Percentiles rank a stretch among this genome's conserved stretches.
Evolutionary conservation across 2,888 invertebrate species (phyloP).

Genomic region (Mongoloraphidia duomilia): DNA sequence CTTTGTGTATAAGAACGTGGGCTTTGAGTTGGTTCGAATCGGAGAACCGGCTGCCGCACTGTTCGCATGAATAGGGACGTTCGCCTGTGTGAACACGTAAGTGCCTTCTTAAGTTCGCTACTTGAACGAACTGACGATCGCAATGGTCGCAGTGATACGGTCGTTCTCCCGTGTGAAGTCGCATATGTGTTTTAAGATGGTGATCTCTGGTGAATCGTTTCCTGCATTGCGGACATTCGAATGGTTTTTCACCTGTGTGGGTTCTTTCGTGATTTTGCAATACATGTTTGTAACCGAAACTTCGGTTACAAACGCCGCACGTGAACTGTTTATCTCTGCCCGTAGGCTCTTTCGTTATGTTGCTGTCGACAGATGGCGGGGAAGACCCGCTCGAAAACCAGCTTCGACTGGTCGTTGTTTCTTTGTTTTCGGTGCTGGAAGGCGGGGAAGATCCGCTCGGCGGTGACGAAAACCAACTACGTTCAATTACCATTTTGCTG

Average conservation of each 20-base stretch:
- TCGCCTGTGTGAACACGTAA: constrained; percentile 85
- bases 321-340: constrained; percentile 70
- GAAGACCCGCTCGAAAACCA: constrained; percentile 33
- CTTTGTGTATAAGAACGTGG: constrained; percentile 76
- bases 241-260: constrained; percentile 89
- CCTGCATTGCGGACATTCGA: constrained; percentile 82
- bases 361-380: constrained; percentile 29
- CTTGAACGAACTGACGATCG: constrained; percentile 85
- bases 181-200: constrained; percentile 84
- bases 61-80: constrained; percentile 73
- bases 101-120: constrained; percentile 79
- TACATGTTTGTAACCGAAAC: constrained; percentile 89
- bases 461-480: constrained; percentile 29
- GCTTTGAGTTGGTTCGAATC: constrained; percentile 88
- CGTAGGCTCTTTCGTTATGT: constrained; percentile 23
- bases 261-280: constrained; percentile 89
- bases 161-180: constrained; percentile 85
- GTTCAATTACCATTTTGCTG: constrained; percentile 21
- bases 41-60: constrained; percentile 75
- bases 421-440: too few species aligned
- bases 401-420: too few species aligned
- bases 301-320: constrained; percentile 74
- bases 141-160: constrained; percentile 87
- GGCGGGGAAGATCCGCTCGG: constrained; percentile 15
- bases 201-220: constrained; percentile 88